Base-by-base conservation (phyloP, 2,888 invertebrate species). In the Sepioteuthis lessoniana region DNA sequence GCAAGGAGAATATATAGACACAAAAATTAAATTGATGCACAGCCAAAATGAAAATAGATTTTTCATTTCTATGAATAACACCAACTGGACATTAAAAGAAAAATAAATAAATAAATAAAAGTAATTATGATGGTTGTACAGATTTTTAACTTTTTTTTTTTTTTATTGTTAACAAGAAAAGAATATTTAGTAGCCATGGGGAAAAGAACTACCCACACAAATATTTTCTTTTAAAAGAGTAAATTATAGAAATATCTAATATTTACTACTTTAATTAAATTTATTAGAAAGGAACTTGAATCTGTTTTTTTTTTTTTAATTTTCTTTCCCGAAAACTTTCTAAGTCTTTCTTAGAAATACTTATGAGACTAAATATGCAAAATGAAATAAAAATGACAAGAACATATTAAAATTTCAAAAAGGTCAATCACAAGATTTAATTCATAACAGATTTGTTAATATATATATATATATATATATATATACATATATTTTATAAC, bases 251-350 rank as follows among this genome's bases (percentile, higher is more conserved):
- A 76, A n/a, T n/a, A 35, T 76, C 3, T 76, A 76, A 76, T 76
- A 76, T 76, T 76, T 76, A 76, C 76, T n/a, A 76, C 35, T 76
- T 76, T 76, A 76, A 76, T 76, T 76, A 76, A 35, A 76, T 76
- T 76, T 35, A 16, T n/a, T 13, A 76, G 16, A 10, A 76, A n/a
- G n/a, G n/a, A 76, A 76, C 13, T 35, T 76, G n/a, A 76, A 76
- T 76, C 13, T 35, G n/a, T 4, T n/a, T 76, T 76, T 35, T 76
- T 16, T n/a, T 76, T 76, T 76, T 13, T n/a, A 76, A 13, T 16
- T 76, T 55, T 50, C 16, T 50, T 19, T 50, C 50, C 3, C 10
- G 50, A 50, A 21, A 19, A 50, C 21, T 55, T 21, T 21, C 5
- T 21, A 25, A 55, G 21, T 42, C 42, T 55, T 55, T 55, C 55